Evolutionary conservation across 2,113 vertebrate genomes (phyloP).

Genomic region (Meleagris gallopavo): DNA sequence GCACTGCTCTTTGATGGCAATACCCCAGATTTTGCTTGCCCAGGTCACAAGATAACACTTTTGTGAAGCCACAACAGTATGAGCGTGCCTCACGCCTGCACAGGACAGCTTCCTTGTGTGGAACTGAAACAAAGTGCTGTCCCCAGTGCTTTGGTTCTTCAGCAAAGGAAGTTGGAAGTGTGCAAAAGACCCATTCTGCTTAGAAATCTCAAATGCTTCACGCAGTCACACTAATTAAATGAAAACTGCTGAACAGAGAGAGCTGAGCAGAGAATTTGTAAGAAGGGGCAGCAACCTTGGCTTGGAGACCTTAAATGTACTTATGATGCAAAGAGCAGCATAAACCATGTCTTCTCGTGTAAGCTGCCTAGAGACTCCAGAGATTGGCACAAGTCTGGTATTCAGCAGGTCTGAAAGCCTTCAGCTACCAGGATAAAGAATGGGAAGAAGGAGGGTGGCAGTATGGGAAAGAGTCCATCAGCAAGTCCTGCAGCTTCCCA

Average conservation of each 20-base stretch:
- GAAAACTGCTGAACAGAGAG: background rate
- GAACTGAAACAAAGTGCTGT: background rate
- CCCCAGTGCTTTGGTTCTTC: background rate
- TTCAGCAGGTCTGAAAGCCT: background rate
- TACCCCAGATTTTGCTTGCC: background rate
- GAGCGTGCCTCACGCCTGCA: background rate
- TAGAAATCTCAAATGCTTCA: conserved; percentile 3
- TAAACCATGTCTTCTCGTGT: background rate
- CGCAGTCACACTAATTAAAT: background rate
- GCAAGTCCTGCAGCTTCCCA: background rate
- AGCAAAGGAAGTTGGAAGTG: background rate
- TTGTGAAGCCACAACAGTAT: background rate
- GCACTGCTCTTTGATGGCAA: background rate
- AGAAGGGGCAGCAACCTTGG: background rate
- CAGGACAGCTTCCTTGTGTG: background rate
- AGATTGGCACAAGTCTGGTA: background rate
- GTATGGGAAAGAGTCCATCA: background rate
- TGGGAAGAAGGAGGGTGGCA: background rate
- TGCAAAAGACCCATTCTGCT: background rate
- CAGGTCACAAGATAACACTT: background rate
- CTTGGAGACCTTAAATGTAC: background rate
- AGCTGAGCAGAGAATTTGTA: background rate
- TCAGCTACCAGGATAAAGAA: background rate
- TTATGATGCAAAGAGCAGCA: background rate
- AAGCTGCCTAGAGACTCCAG: background rate